Evolutionary conservation across 1,140 invertebrate genomes (phyloP), one percentile per base, ranked within the genome.

Genomic region (Drosophila suzukii): DNA sequence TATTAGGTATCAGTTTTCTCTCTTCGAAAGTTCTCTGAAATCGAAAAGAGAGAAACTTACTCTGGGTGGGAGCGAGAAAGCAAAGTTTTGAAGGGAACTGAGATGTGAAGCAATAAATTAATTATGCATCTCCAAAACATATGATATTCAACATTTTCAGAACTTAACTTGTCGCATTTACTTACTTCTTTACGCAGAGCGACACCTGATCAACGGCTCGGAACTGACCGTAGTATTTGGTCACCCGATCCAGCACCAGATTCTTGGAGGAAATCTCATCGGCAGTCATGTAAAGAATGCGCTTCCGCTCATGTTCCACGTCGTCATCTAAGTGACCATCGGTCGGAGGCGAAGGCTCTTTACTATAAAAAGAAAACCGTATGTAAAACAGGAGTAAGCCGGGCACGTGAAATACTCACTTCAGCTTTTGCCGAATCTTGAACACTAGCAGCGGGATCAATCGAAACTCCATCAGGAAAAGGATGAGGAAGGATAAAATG

Each of bases 191-290:
- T 36, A 93, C 89, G 34, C 85, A 94, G 41, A 97, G 93, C 85
- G 94, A 95, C 6, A 97, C 86, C 65, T 95, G 94, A 75, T 96
- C 94, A 0, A 97, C 96, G 1, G 96, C 96, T 41, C 94, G 74
- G 49, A 96, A 93, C 2, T 93, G 93, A 3, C 94, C 92, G 75
- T 96, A 96, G 74, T 93, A 94, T 82, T 97, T 97, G 5, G 93
- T 94, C 0, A 96, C 81, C 78, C 95, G 93, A 81, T 91, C 89
- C 36, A 94, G 20, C 0, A 93, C 92, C 24, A 94, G 65, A 70
- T 91, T 93, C 41, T 93, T 88, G 8, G 63, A 49, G 0, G 57
- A 17, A 27, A 84, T 24, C 20, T 91, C 71, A 4, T 51, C 10
- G 13, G 34, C 12, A 1, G 55, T 58, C 83, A 91, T 90, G 13